Evolutionary conservation across 2,888 invertebrate species (phyloP), one percentile per base, ranked within the genome.

Genomic region (Euplagia quadripunctaria): DNA sequence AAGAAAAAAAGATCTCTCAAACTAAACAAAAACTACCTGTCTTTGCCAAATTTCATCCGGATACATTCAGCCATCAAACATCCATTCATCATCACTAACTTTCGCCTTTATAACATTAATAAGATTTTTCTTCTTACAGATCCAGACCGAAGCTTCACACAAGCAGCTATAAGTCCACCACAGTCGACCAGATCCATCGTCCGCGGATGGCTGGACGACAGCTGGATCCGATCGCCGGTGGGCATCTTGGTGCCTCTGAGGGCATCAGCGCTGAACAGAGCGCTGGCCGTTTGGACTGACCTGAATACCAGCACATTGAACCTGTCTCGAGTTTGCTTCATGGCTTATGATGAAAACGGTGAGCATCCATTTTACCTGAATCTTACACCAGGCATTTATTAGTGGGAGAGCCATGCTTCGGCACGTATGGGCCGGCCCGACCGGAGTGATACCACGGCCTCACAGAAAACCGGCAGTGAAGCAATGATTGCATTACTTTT

Each of bases 341-440:
- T 96, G 17, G 96, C 95, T n/a, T 96, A 95, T 63, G 96, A 96
- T 78, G 90, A 92, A 0, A 94, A 96, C 77, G 96, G 95, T 95
- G 77, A 92, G 41, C 20, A 17, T 31, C 7, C 0, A 9, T 8
- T 55, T 46, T 46, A 46, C 6, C 8, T 46, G 43, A 46, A 46
- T 8, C 43, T 46, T 4, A 46, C 9, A 9, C 4, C 9, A 31
- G 31, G 31, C 31, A 31, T n/a, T n/a, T n/a, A n/a, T n/a, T n/a
- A n/a, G n/a, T n/a, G n/a, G n/a, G n/a, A n/a, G n/a, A n/a, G n/a
- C n/a, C n/a, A n/a, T n/a, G n/a, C n/a, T n/a, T n/a, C n/a, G n/a
- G n/a, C n/a, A n/a, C n/a, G n/a, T n/a, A n/a, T n/a, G n/a, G n/a
- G n/a, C n/a, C n/a, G n/a, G n/a, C n/a, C n/a, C n/a, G n/a, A n/a